These are phyloP conservation scores for Chalcosyrphus nemorum DNA, from an alignment of 2,888 invertebrate genomes.

Conservation along the genomic window DNA sequence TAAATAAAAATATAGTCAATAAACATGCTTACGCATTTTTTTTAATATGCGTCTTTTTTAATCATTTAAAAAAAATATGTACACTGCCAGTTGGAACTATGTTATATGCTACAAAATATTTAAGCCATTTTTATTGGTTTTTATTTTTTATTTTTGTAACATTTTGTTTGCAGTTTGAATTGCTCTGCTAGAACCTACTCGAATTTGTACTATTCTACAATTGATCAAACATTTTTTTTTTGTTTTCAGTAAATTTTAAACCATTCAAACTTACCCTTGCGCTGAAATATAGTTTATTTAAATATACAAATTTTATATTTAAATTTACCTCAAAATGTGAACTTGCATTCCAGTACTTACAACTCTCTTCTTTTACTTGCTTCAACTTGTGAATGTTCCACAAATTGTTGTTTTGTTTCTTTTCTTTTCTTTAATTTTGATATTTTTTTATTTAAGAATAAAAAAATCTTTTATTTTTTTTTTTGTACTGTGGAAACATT, in stretches of 20 bases:
- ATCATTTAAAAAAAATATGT: slow-evolving; percentile 59
- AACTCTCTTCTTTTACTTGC: slow-evolving; percentile 76
- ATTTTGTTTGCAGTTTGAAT: slow-evolving; percentile 56
- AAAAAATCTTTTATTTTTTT: slow-evolving; percentile 35
- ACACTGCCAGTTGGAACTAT: slow-evolving; percentile 62
- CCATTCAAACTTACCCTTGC: slow-evolving; percentile 71
- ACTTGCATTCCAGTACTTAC: slow-evolving; percentile 72
- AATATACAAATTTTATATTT: slow-evolving; percentile 48
- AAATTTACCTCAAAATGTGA: slow-evolving; percentile 72
- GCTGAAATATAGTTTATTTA: slow-evolving; percentile 71
- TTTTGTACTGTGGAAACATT: slow-evolving; percentile 79
- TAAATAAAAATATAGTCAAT: slow-evolving; percentile 54
- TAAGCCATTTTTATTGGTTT: slow-evolving; percentile 39
- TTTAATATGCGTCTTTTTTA: slow-evolving; percentile 48
- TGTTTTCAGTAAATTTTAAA: slow-evolving; percentile 50
- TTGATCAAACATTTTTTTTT: slow-evolving; percentile 54
- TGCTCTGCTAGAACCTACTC: slow-evolving; percentile 69
- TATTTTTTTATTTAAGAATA: slow-evolving; percentile 65
- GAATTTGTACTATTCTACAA: slow-evolving; percentile 68
- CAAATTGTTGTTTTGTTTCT: slow-evolving; percentile 74
- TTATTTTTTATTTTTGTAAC: slow-evolving; percentile 32
- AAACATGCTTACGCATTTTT: slow-evolving; percentile 48
- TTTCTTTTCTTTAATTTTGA: slow-evolving; percentile 73
- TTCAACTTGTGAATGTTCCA: slow-evolving; percentile 82
- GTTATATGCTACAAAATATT: slow-evolving; percentile 65